Base-by-base conservation (phyloP, 2,888 invertebrate species). In the Lomographa bimaculata region DNA sequence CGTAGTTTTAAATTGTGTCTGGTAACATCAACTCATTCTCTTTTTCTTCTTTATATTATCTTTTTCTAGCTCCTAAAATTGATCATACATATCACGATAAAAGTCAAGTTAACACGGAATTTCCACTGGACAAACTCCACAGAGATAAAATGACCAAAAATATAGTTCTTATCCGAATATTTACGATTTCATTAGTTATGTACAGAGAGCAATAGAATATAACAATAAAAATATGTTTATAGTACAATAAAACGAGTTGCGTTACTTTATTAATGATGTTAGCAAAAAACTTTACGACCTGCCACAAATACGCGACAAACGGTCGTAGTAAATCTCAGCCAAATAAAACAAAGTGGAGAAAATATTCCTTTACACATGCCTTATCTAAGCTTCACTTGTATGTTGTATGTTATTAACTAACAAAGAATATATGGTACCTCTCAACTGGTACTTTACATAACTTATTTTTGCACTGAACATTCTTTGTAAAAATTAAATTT, bases 241-340 rank as follows among this genome's bases (percentile, higher is more conserved):
- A 63, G 69, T 58, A 68, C 62, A 61, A 72, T 79, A 79, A 79
- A 79, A 70, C 64, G 57, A 64, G 61, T 57, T 59, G 64, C 59
- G 72, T 71, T 52, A 71, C 73, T 74, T 70, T 60, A 70, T 71
- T 71, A 71, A 60, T 68, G 66, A 60, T 59, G 51, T 61, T 57
- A 52, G 48, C 28, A 58, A 51, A 51, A 62, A 48, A 45, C 47
- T 72, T 71, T 76, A 72, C 59, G 64, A 66, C 46, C 50, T 46
- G 41, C 33, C 51, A 46, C 48, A 46, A 40, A 41, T 32, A 21
- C 19, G 9, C 7, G 12, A 21, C 2, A 24, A 7, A 19, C 18
- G n/a, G 25, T 21, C 23, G 14, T 25, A 35, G 14, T 34, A 30
- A 30, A 21, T 30, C 12, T 20, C 7, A 7, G 21, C 11, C 4